These are phyloP conservation scores for Tholera decimalis DNA, from an alignment of 2,888 invertebrate species.

Conservation along the genomic window DNA sequence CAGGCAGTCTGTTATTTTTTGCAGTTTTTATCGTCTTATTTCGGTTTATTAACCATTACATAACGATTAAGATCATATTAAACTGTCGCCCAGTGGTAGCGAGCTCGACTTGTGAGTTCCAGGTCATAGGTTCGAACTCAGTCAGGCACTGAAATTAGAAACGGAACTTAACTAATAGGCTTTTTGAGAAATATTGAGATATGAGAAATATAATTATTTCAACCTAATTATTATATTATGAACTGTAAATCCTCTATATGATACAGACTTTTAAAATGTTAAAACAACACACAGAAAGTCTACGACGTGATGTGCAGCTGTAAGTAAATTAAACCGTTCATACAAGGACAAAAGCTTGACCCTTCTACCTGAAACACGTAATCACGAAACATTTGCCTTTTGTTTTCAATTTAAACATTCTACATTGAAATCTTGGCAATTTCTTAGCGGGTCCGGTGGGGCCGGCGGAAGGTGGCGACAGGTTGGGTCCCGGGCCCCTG, in stretches of 20 bases:
- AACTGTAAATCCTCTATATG: not conserved
- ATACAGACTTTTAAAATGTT: not conserved
- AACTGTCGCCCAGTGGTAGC: too few species aligned
- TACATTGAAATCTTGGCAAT: constrained; percentile 41
- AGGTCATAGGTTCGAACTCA: too few species aligned
- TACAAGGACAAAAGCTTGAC: constrained; percentile 13
- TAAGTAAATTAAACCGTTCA: too few species aligned
- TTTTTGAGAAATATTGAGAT: too few species aligned
- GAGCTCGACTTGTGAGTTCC: too few species aligned
- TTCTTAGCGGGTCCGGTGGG: constrained; percentile 38
- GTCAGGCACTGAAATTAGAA: too few species aligned
- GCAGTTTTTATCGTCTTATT: not conserved
- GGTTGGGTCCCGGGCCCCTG: constrained; percentile 65
- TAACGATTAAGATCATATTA: too few species aligned
- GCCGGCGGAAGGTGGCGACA: constrained; percentile 72
- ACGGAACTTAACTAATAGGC: too few species aligned
- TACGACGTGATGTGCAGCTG: not conserved
- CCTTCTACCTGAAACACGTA: constrained; percentile 6
- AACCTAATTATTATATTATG: too few species aligned
- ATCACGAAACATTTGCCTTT: constrained; percentile 17
- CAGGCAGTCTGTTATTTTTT: not conserved
- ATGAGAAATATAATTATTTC: too few species aligned
- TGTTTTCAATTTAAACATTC: constrained; percentile 31
- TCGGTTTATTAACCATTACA: not conserved
- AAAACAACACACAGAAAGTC: not conserved